A percentile compares a stretch with the other conserved stretches of the same genome.
phyloP scores from a whole-genome alignment of 2,888 invertebrate species.

The Cephonodes hylas region DNA sequence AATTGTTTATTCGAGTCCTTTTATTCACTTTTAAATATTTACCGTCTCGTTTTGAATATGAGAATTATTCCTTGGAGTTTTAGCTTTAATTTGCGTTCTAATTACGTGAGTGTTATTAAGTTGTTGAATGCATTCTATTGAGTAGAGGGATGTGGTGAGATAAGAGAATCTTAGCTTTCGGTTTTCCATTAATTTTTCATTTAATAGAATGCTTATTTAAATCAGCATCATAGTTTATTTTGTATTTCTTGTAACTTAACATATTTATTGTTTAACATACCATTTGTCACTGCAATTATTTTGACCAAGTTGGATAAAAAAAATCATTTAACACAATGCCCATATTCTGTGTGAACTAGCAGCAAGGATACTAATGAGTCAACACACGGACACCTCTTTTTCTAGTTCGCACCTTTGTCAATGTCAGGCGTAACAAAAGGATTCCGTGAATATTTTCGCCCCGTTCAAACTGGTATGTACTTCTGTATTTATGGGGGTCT shows the following conservation, averaged over 20 bases:
- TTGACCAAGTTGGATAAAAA: too few species aligned
- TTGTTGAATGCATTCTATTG: background rate
- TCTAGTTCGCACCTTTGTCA: background rate
- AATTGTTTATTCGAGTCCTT: constrained; percentile 6
- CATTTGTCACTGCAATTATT: too few species aligned
- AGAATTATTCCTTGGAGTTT: background rate
- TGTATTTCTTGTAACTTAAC: too few species aligned
- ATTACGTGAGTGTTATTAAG: background rate
- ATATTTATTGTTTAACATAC: too few species aligned
- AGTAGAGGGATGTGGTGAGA: too few species aligned
- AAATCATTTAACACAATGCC: background rate
- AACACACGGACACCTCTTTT: too few species aligned
- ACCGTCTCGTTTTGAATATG: background rate
- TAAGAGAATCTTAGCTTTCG: too few species aligned
- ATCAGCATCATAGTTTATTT: too few species aligned
- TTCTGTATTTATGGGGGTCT: background rate
- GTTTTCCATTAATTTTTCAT: too few species aligned
- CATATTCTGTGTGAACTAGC: background rate
- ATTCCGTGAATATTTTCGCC: background rate
- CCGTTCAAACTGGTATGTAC: background rate
- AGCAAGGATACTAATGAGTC: background rate
- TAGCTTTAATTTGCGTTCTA: background rate
- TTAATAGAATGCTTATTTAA: too few species aligned
- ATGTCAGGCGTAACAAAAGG: background rate
- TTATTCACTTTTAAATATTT: background rate